These are phyloP conservation scores for Propithecus deckenii DNA, from an alignment of 2,797 vertebrate species.

Conservation along the genomic window DNA sequence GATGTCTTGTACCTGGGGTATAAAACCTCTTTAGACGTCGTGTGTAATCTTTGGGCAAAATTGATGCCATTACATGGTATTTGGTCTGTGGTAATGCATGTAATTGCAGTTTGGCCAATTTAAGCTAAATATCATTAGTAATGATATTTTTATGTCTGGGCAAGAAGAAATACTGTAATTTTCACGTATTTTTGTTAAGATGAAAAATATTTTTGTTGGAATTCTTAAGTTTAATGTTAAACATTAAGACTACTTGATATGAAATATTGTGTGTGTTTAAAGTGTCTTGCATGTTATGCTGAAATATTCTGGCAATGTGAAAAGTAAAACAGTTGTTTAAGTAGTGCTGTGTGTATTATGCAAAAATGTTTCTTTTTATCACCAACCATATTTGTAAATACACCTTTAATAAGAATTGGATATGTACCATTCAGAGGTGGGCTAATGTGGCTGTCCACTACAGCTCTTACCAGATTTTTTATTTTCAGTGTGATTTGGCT, in stretches of 20 bases:
- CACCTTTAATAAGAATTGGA: slow-evolving; percentile 32
- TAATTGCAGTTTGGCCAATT: slow-evolving; percentile 61
- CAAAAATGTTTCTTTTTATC: slow-evolving; percentile 18
- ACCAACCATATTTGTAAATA: slow-evolving; percentile 7
- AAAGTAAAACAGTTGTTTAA: slow-evolving; percentile 42
- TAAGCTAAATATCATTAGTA: slow-evolving; percentile 55
- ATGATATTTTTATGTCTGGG: slow-evolving; percentile 30
- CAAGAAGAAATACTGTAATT: slow-evolving; percentile 46
- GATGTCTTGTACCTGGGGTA: slow-evolving; percentile 58
- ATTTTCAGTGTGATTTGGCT: slow-evolving; percentile 70
- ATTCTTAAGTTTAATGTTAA: slow-evolving; percentile 66
- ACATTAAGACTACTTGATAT: neutral
- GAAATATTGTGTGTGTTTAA: slow-evolving; percentile 42
- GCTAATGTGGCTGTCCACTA: slow-evolving; percentile 60
- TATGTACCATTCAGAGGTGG: slow-evolving; percentile 29
- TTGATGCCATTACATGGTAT: slow-evolving; percentile 28
- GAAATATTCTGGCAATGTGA: slow-evolving; percentile 50
- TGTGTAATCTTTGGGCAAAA: slow-evolving; percentile 42
- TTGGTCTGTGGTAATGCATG: slow-evolving; percentile 72
- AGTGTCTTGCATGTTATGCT: slow-evolving; percentile 72
- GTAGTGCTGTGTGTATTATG: slow-evolving; percentile 28
- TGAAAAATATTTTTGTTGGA: slow-evolving; percentile 8
- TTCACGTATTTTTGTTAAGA: slow-evolving; percentile 33
- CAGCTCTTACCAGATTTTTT: slow-evolving; percentile 55
- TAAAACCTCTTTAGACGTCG: slow-evolving; percentile 12